Conservation (phyloP, 1,140 invertebrate genomes). For the Lasioglossum baleicum region DNA sequence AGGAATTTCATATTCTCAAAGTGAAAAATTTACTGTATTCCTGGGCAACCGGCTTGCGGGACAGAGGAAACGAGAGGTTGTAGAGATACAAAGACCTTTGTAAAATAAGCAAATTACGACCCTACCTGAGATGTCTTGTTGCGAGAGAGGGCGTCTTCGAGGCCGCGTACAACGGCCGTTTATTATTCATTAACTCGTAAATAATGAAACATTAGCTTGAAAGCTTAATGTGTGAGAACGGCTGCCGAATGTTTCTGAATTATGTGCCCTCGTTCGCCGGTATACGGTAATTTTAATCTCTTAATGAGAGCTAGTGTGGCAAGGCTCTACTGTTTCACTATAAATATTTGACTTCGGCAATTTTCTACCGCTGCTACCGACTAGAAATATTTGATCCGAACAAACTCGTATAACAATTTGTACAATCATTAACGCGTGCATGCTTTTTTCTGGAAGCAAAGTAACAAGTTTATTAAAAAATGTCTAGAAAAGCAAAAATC, state of each 20-base stretch:
- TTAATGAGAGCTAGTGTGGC: not conserved
- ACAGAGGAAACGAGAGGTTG: not conserved
- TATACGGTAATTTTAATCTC: not conserved
- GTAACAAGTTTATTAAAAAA: too few relatives aligned
- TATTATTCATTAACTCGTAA: conserved; percentile 16
- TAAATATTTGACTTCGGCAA: not conserved
- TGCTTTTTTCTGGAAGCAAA: too few relatives aligned
- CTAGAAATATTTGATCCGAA: too few relatives aligned
- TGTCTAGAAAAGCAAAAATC: too few relatives aligned
- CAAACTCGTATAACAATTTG: too few relatives aligned
- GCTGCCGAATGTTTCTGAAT: not conserved
- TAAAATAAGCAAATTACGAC: conserved; percentile 15
- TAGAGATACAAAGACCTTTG: conserved; percentile 15
- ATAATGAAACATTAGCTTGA: not conserved
- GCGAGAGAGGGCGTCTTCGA: not conserved
- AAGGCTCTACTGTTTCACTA: not conserved
- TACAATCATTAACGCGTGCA: too few relatives aligned
- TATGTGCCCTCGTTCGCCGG: too few relatives aligned
- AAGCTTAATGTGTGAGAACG: not conserved
- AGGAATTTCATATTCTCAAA: conserved; percentile 69
- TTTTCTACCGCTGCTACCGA: not conserved
- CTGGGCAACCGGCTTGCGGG: conserved; percentile 30
- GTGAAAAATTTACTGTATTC: conserved; percentile 61
- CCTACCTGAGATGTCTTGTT: not conserved
- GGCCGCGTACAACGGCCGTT: not conserved